phyloP scores from a whole-genome alignment of 2,888 invertebrate genomes.

The Seira ritae region DNA sequence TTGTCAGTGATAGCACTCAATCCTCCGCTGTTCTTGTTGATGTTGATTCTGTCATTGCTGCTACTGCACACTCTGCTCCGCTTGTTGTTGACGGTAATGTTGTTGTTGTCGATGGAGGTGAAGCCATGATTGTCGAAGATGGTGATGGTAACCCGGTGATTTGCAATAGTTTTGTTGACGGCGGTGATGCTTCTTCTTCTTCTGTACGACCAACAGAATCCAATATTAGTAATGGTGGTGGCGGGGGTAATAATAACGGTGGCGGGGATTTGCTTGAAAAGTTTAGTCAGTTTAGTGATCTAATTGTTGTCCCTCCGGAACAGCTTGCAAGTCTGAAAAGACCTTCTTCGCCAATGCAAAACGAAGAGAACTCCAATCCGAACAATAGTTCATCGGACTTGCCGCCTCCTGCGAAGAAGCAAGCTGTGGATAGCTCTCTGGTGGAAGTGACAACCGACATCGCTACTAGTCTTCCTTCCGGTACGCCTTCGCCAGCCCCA shows the following conservation, averaged over 20 bases:
- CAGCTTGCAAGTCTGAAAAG: constrained; percentile 72
- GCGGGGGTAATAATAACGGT: constrained; percentile 54
- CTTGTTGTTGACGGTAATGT: constrained; percentile 22
- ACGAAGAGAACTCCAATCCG: constrained; percentile 18
- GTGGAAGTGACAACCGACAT: constrained; percentile 18
- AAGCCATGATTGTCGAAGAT: not conserved
- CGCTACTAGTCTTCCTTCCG: constrained; percentile 28
- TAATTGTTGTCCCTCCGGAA: constrained; percentile 73
- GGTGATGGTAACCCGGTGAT: not conserved
- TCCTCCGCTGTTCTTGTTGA: constrained; percentile 41
- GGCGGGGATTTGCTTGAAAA: constrained; percentile 72
- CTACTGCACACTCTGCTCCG: constrained; percentile 35
- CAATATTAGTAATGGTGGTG: constrained; percentile 54
- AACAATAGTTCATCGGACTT: constrained; percentile 26
- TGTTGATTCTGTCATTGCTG: constrained; percentile 44
- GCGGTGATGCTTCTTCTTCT: constrained; percentile 46
- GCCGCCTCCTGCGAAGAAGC: constrained; percentile 64
- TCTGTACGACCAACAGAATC: constrained; percentile 35
- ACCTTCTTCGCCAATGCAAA: constrained; percentile 43
- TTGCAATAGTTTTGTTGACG: constrained; percentile 5
- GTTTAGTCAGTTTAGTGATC: constrained; percentile 73
- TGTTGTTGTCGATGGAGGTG: constrained; percentile 5
- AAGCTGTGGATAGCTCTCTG: constrained; percentile 50
- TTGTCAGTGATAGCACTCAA: constrained; percentile 34
- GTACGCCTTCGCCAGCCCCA: not conserved